Base-by-base conservation (phyloP, 2,888 invertebrate genomes). In the Diachrysia chrysitis region DNA sequence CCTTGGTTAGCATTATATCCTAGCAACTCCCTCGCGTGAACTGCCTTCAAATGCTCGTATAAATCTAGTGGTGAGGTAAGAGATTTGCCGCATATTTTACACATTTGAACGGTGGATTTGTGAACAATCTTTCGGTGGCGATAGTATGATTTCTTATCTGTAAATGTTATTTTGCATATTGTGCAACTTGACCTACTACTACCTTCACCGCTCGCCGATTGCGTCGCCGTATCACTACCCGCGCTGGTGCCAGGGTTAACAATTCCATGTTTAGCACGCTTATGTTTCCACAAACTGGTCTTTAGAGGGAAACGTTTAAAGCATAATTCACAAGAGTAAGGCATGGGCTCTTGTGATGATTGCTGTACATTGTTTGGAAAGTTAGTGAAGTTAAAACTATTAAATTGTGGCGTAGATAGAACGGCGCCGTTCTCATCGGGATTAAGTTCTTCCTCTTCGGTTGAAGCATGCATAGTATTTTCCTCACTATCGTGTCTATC, bases 71-170 rank as follows among this genome's bases (percentile, higher is more conserved):
- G 96, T 16, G 97, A 96, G 69, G 95, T 96, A 59, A 97, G 96
- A 0, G 95, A 93, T 73, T 97, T 96, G 1, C 96, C 96, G 78
- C 97, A 97, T 61, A 96, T 95, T 76, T 96, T 96, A 79, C 97
- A 97, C 86, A 96, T 95, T 80, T 96, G 96, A 70, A 94, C 87
- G 42, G 93, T 87, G 7, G 94, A 92, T 81, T 94, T 95, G 83
- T 96, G 96, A 32, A 96, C 95, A 66, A 93, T 94, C 83, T 96
- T 96, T 71, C 96, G 90, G 75, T 97, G 97, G 0, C 96, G 94
- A 60, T 96, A 96, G 73, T 96, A 96, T 12, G 96, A 95, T 53
- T 96, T 96, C 76, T 96, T 96, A 65, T 95, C 96, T 1, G 94
- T 92, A 85, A 97, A 97, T 16, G 95, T 95, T 61, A 96, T 95